Evolutionary conservation across 92 coral and sea anemone genomes (phyloP), one percentile per base, ranked within the genome.

Genomic region (Porites rus): DNA sequence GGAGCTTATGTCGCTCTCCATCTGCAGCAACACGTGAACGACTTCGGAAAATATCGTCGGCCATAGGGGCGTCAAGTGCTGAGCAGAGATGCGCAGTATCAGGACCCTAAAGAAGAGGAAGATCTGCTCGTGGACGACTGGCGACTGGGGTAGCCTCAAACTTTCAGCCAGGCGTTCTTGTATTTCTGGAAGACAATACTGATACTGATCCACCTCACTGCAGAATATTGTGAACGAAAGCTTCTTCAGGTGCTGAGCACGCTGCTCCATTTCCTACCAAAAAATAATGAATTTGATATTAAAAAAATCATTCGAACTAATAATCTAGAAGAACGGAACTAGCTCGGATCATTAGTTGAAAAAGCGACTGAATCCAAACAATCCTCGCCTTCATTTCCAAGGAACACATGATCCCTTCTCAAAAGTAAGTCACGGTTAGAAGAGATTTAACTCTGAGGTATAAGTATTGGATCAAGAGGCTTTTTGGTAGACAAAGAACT

Each of bases 131-230:
- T 95, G 99, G 18, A 97, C 98, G 72, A 95, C 95, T 76, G 99
- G 99, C 16, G 88, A 84, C 93, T 97, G 99, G 64, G 98, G 96
- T 53, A 97, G 82, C 53, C 99, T 91, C 77, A 97, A 90, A 87
- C 99, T 91, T 90, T 97, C 99, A 1, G 99, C 98, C 16, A 97
- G 94, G 12, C 99, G 91, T 77, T 97, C 99, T 74, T 95, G 98
- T 25, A 97, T 95, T 85, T 95, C 99, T 3, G 98, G 99, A 70
- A 97, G 93, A 61, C 87, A 92, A 84, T 92, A 90, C 74, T 97
- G 98, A 86, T 97, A 97, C 87, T 97, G 99, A 19, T 97, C 99
- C 21, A 91, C 86, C 78, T 97, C 99, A 81, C 98, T 95, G 65
- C 99, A 95, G 92, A 97, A 97, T 62, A 97, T 92, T 17, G 94